Base-by-base conservation (phyloP, 2,888 invertebrate genomes). In the Phalera bucephala region DNA sequence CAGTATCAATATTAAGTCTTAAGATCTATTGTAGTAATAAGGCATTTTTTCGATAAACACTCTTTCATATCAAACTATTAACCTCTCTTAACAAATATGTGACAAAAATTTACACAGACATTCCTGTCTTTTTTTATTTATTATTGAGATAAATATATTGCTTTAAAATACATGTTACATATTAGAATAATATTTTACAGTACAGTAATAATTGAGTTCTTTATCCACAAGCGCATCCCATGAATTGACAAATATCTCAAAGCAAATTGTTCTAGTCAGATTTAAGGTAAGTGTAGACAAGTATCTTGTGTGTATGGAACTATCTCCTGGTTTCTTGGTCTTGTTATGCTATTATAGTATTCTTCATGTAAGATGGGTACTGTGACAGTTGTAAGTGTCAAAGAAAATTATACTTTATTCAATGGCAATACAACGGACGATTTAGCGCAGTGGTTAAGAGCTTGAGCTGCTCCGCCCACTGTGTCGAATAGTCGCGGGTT, bases 1-100 rank as follows among this genome's bases (percentile, higher is more conserved):
- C 86, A 86, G 85, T 87, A 88, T 88, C 85, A 78, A 77, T 85
- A 86, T 84, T 76, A 80, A 86, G 87, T 87, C 86, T 88, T 88
- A 87, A 65, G 62, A 82, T 73, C 83, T 86, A 87, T 74, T 80
- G 79, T 87, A 85, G 79, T 87, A 85, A 81, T 88, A 89, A 88
- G 88, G 89, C 89, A 88, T 85, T 87, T 83, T n/a, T 87, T 84
- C 80, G 78, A 84, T 85, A 82, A 84, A 85, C 82, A 86, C 72
- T 80, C 80, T 84, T 75, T 78, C 75, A 83, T 88, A 88, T 82
- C 81, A 89, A 89, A 88, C 88, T 89, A 88, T 86, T 81, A 79
- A 79, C 84, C 86, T 88, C 74, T 78, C 76, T 75, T 80, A 80
- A 64, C 66, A 75, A 64, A 71, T 76, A 75, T 73, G 66, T 74